Evolutionary conservation across 2,888 invertebrate species (phyloP).

Genomic region (Thymelicus sylvestris): DNA sequence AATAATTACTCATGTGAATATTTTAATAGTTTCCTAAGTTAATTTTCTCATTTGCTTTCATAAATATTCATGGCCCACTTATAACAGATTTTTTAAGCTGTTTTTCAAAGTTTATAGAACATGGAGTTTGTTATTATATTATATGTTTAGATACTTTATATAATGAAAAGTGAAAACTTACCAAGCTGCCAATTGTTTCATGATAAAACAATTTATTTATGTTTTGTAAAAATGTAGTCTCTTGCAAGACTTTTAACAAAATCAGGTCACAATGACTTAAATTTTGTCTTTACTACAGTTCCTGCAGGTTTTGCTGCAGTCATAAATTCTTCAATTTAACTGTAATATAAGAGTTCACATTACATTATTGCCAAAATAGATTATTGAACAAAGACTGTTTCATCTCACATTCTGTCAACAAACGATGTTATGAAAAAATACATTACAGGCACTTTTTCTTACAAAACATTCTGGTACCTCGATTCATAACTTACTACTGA

Average conservation of each 20-base stretch:
- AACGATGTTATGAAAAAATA: conserved; percentile 23
- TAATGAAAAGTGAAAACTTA: conserved; percentile 50
- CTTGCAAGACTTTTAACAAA: not conserved
- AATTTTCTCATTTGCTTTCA: too few species aligned
- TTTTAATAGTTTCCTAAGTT: too few species aligned
- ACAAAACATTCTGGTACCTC: conserved; percentile 12
- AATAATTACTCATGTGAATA: not conserved
- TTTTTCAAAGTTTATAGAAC: too few species aligned
- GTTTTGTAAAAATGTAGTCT: conserved; percentile 6
- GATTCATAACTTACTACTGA: conserved; percentile 14
- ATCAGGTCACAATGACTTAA: not conserved
- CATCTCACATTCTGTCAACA: conserved; percentile 21
- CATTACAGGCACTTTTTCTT: conserved; percentile 5
- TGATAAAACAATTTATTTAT: conserved; percentile 17
- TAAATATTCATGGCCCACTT: too few species aligned
- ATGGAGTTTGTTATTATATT: too few species aligned
- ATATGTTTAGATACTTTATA: too few species aligned
- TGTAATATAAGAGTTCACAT: conserved; percentile 3
- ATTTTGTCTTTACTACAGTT: not conserved
- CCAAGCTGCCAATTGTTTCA: conserved; percentile 71
- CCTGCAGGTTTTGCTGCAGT: not conserved
- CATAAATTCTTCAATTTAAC: conserved; percentile 12
- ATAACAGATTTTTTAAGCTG: too few species aligned
- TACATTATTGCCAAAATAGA: conserved; percentile 31
- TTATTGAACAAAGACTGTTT: conserved; percentile 32